Base-by-base conservation (phyloP, 2,888 invertebrate species). In the Drosophila flavopinicola region DNA sequence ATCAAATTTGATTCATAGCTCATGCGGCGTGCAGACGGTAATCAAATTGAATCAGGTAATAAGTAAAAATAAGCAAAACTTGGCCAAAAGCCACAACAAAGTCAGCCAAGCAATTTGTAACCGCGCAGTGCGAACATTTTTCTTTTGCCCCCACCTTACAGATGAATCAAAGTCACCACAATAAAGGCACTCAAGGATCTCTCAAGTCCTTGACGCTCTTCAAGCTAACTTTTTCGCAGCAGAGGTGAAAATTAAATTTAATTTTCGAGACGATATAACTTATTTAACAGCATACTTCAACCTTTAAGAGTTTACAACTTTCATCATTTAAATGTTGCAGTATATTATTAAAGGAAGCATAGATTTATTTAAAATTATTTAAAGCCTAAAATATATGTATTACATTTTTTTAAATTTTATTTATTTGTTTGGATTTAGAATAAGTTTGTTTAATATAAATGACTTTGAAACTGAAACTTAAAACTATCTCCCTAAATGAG, bases 11-110 rank as follows among this genome's bases (percentile, higher is more conserved):
- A 38, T 33, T 37, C 66, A 66, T 76, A 83, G 45, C 61, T 83
- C 59, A 59, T 52, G 38, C 56, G 52, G 33, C 52, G 39, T 10
- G 4, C 13, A 5, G 51, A 11, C 63, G 41, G 54, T 70, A 66
- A 66, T 78, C 67, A 85, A 82, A 78, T 61, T 71, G 60, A 52
- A 75, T 60, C 57, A 54, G 57, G 76, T 53, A 73, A 60, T 66
- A 75, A 52, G 56, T 53, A 49, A 20, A 41, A 48, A 58, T 52
- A 56, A 17, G 38, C 48, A 30, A 24, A 66, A 39, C 53, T 65
- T 58, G 51, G 41, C 44, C 41, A 61, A 56, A 71, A 76, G 59
- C 79, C 79, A 69, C 79, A 80, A 66, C 85, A 80, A 80, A 80
- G 86, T 53, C 49, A 58, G 44, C 66, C 61, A 52, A 61, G 27